These are phyloP conservation scores for Diplosoma virens DNA, from an alignment of 23 tunicate genomes.

Conservation along the genomic window DNA sequence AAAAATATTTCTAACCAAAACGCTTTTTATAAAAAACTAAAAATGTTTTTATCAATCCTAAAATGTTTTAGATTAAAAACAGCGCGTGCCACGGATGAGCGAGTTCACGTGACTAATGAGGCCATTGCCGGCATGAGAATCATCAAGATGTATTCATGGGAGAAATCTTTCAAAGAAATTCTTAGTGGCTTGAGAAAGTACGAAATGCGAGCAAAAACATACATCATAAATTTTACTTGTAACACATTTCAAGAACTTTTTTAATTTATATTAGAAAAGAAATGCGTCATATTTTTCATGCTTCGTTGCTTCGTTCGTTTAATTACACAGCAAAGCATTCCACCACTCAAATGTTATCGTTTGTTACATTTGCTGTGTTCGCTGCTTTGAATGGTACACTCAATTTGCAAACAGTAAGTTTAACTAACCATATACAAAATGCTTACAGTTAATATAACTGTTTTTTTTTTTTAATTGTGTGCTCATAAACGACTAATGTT, in stretches of 20 bases:
- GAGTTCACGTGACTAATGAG: constrained; percentile 44
- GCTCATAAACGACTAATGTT: too few species aligned
- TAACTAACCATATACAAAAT: too few species aligned
- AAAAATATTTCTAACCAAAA: too few species aligned
- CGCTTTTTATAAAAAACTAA: too few species aligned
- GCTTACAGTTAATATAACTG: too few species aligned
- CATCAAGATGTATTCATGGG: constrained; percentile 61
- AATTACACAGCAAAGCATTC: constrained; percentile 9
- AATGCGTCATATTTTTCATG: background rate
- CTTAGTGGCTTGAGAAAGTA: constrained; percentile 35
- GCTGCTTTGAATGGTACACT: background rate
- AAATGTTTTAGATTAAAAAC: constrained; percentile 34
- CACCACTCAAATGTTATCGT: background rate
- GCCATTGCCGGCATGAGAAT: constrained; percentile 51
- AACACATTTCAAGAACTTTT: background rate
- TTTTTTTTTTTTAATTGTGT: too few species aligned
- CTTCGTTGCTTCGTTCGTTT: background rate
- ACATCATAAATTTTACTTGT: too few species aligned
- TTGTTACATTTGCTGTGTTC: background rate
- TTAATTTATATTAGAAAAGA: background rate
- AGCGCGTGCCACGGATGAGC: constrained; percentile 37
- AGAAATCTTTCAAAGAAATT: constrained; percentile 28
- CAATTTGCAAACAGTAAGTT: background rate
- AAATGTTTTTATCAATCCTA: too few species aligned
- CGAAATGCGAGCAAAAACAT: too few species aligned